Percentiles rank a stretch among this genome's conserved stretches.
Evolutionary conservation across 2,888 invertebrate species (phyloP).

Genomic region (Pemphredon lugubris): DNA sequence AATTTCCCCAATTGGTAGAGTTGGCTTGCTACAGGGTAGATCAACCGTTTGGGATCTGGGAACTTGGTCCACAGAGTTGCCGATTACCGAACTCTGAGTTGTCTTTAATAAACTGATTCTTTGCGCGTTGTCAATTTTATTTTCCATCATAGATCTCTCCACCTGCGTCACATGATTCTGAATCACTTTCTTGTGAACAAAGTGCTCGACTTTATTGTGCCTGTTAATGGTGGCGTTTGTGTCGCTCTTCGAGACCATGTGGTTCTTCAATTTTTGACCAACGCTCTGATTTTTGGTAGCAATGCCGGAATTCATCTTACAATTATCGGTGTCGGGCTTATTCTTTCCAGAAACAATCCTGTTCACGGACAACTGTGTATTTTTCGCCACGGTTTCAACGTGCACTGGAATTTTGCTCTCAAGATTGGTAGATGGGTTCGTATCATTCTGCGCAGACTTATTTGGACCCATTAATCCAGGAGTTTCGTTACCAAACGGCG

Average conservation of each 20-base stretch:
- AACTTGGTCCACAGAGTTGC: conserved; percentile 60
- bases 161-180: conserved; percentile 73
- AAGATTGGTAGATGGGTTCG: conserved; percentile 46
- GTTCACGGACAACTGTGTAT: conserved; percentile 61
- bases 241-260: conserved; percentile 68
- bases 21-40: conserved; percentile 62
- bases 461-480: conserved; percentile 49
- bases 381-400: conserved; percentile 56
- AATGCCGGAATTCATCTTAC: conserved; percentile 56
- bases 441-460: conserved; percentile 47
- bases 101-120: conserved; percentile 75
- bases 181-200: conserved; percentile 67
- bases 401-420: conserved; percentile 50
- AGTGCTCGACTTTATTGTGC: conserved; percentile 69
- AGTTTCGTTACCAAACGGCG: conserved; percentile 69
- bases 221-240: conserved; percentile 66
- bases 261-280: conserved; percentile 75
- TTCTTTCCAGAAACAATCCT: conserved; percentile 64
- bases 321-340: conserved; percentile 65
- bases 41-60: conserved; percentile 59
- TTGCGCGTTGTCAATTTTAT: conserved; percentile 69
- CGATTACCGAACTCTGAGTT: conserved; percentile 59
- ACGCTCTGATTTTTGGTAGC: conserved; percentile 64
- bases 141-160: conserved; percentile 58
- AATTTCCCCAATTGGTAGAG: conserved; percentile 81